Percentiles rank a stretch among this genome's conserved stretches.
Evolutionary conservation across 2,888 invertebrate species (phyloP).

Genomic region (Serrognathus titanus): DNA sequence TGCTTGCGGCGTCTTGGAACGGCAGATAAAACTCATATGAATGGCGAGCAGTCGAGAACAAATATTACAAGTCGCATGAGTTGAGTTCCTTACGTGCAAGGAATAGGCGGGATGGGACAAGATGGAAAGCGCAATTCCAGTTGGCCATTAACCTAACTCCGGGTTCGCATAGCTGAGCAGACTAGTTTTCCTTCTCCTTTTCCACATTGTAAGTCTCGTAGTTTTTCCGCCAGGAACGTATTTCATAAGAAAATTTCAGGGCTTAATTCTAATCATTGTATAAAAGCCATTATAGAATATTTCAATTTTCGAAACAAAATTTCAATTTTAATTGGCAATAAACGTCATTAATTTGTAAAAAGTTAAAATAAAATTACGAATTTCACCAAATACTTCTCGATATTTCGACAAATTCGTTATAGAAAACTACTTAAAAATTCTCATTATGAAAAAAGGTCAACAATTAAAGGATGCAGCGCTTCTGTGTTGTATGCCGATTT

Average conservation of each 20-base stretch:
- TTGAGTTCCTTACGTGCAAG: conserved; percentile 51
- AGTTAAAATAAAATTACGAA: no score
- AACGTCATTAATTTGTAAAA: no score
- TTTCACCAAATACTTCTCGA: no score
- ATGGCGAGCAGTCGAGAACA: conserved; percentile 50
- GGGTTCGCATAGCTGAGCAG: conserved; percentile 57
- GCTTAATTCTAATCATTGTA: no score
- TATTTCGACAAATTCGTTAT: no score
- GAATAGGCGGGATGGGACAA: conserved; percentile 53
- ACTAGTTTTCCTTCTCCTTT: conserved; percentile 39
- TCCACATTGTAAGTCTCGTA: conserved; percentile 3
- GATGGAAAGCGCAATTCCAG: conserved; percentile 70
- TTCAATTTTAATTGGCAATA: no score
- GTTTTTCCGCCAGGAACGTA: background rate
- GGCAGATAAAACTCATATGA: conserved; percentile 47
- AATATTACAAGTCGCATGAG: conserved; percentile 51
- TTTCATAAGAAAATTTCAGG: background rate
- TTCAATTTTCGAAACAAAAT: no score
- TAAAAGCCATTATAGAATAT: no score
- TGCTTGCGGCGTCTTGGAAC: conserved; percentile 44
- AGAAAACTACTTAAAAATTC: no score
- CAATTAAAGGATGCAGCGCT: no score
- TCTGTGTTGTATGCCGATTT: no score
- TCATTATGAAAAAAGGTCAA: no score
- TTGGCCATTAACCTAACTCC: conserved; percentile 67